Conservation (phyloP, 2,888 invertebrate species). For the Trissoscelio sp. region DNA sequence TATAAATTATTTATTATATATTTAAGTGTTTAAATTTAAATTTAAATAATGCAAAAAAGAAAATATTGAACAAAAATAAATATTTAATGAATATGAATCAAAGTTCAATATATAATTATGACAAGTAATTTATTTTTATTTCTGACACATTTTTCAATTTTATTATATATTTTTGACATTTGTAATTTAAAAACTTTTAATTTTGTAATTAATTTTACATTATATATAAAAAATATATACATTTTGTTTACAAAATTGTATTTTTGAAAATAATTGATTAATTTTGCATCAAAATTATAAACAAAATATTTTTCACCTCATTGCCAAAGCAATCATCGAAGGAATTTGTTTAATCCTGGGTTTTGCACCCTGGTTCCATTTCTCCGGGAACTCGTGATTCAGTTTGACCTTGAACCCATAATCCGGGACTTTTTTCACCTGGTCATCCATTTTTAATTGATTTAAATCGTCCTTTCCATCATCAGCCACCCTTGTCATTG, state of each 20-base stretch:
- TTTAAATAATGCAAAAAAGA: too few species aligned
- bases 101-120: too few species aligned
- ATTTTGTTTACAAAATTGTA: background rate
- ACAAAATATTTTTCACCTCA: constrained; percentile 85
- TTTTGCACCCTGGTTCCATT: constrained; percentile 87
- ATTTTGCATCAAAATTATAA: background rate
- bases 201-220: too few species aligned
- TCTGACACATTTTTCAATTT: too few species aligned
- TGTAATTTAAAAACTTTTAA: too few species aligned
- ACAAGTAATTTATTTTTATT: too few species aligned
- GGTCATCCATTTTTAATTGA: constrained; percentile 16
- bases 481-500: background rate
- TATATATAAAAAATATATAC: background rate
- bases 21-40: too few species aligned
- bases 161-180: too few species aligned
- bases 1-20: too few species aligned
- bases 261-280: background rate
- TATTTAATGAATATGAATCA: too few species aligned
- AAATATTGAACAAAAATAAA: too few species aligned
- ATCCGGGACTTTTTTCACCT: constrained; percentile 84
- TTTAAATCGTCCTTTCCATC: background rate
- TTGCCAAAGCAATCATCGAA: constrained; percentile 88
- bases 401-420: constrained; percentile 90
- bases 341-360: constrained; percentile 89
- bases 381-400: constrained; percentile 90